A percentile compares a stretch with the other conserved stretches of the same genome.
phyloP scores from a whole-genome alignment of 1,140 invertebrate genomes.

The Caenorhabditis latens region DNA sequence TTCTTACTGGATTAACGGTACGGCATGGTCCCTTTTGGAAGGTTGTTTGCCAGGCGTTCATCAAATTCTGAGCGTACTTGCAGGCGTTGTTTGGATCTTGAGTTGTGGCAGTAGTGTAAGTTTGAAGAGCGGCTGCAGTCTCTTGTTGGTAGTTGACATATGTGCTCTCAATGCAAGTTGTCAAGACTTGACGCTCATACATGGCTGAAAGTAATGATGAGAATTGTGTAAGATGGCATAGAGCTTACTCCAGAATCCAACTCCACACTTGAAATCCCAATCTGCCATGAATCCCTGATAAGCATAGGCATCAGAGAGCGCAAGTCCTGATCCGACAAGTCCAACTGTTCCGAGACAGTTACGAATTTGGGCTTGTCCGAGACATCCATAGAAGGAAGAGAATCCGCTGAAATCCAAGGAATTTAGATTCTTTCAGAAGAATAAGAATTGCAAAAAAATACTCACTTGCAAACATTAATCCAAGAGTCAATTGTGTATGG shows the following conservation, averaged over 20 bases:
- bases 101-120: not conserved
- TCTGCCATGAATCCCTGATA: constrained; percentile 53
- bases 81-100: constrained; percentile 48
- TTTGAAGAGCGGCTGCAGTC: not conserved
- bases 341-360: constrained; percentile 61
- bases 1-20: constrained; percentile 45
- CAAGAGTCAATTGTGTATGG: constrained; percentile 47
- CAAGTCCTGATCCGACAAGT: constrained; percentile 41
- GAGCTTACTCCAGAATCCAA: constrained; percentile 51
- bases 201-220: not conserved
- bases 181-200: constrained; percentile 25
- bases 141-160: constrained; percentile 55
- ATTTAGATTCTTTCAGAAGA: not conserved
- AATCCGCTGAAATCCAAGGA: constrained; percentile 43
- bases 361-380: constrained; percentile 42
- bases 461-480: constrained; percentile 57
- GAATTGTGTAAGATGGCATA: not conserved
- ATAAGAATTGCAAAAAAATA: not conserved
- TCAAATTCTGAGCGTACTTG: constrained; percentile 57
- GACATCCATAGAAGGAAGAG: constrained; percentile 55
- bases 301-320: constrained; percentile 18
- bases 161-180: constrained; percentile 43
- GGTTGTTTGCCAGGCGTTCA: constrained; percentile 30
- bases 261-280: constrained; percentile 60
- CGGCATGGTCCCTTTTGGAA: constrained; percentile 46